These are phyloP conservation scores for Nineta flava DNA, from an alignment of 2,888 invertebrate genomes.

Conservation along the genomic window DNA sequence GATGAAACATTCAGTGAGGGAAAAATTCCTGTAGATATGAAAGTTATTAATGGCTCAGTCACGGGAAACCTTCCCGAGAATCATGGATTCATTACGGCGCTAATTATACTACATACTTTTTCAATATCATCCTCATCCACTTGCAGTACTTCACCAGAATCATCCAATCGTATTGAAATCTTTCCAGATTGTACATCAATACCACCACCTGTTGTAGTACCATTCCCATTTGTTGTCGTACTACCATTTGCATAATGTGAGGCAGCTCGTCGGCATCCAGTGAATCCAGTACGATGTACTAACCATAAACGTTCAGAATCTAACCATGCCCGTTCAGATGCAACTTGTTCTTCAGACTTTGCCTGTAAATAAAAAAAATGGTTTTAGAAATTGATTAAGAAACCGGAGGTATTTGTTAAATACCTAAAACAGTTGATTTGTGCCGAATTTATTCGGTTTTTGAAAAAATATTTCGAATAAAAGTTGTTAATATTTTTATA, in stretches of 20 bases:
- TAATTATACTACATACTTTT: constrained; percentile 42
- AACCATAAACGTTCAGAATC: constrained; percentile 74
- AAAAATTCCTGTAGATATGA: too few relatives aligned
- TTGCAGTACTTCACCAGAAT: constrained; percentile 64
- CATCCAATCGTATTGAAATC: constrained; percentile 58
- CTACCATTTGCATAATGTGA: constrained; percentile 10
- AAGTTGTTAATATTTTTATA: too few relatives aligned
- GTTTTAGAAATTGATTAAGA: neutral
- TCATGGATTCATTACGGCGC: too few relatives aligned
- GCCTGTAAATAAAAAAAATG: constrained; percentile 32
- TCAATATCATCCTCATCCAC: constrained; percentile 95
- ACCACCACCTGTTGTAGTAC: constrained; percentile 19
- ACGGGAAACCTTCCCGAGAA: too few relatives aligned
- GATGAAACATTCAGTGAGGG: too few relatives aligned
- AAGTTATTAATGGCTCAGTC: too few relatives aligned
- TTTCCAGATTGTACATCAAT: constrained; percentile 38
- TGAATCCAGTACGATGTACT: constrained; percentile 85
- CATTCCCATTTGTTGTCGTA: constrained; percentile 6
- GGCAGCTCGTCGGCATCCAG: constrained; percentile 44
- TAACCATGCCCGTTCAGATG: constrained; percentile 50
- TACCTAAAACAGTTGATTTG: too few relatives aligned
- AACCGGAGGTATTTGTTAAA: too few relatives aligned
- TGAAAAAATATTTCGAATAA: too few relatives aligned
- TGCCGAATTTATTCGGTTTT: too few relatives aligned
- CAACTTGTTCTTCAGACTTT: constrained; percentile 48